Evolutionary conservation across 2,113 vertebrate genomes (phyloP).

Genomic region (Panthera uncia): DNA sequence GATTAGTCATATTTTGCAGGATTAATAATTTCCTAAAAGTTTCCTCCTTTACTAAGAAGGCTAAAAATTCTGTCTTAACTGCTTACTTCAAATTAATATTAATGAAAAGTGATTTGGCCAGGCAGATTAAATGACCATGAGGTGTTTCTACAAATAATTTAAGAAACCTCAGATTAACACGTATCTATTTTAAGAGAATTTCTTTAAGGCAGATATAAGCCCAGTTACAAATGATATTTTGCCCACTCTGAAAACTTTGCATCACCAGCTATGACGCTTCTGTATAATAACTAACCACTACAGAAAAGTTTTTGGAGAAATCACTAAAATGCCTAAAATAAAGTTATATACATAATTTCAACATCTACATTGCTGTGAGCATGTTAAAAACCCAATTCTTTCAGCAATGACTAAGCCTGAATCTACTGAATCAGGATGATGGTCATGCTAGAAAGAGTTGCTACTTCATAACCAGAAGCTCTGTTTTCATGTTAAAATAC

Average conservation of each 20-base stretch:
- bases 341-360: slow-evolving; percentile 6
- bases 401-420: neutral
- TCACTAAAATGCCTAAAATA: slow-evolving; percentile 21
- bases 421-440: neutral
- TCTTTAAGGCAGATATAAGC: slow-evolving; percentile 36
- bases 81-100: slow-evolving; percentile 21
- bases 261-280: neutral
- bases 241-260: neutral
- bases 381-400: slow-evolving; percentile 21
- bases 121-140: slow-evolving; percentile 1
- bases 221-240: neutral
- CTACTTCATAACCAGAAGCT: slow-evolving; percentile 35
- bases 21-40: slow-evolving; percentile 65
- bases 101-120: slow-evolving; percentile 17
- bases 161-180: neutral
- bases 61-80: neutral
- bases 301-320: neutral
- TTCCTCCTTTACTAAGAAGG: neutral
- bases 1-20: slow-evolving; percentile 31
- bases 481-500: slow-evolving; percentile 33
- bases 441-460: neutral
- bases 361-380: neutral
- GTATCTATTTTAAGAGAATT: neutral
- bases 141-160: neutral
- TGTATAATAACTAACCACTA: neutral